Evolutionary conservation across 2,113 vertebrate species (phyloP).

Genomic region (Agapornis roseicollis): DNA sequence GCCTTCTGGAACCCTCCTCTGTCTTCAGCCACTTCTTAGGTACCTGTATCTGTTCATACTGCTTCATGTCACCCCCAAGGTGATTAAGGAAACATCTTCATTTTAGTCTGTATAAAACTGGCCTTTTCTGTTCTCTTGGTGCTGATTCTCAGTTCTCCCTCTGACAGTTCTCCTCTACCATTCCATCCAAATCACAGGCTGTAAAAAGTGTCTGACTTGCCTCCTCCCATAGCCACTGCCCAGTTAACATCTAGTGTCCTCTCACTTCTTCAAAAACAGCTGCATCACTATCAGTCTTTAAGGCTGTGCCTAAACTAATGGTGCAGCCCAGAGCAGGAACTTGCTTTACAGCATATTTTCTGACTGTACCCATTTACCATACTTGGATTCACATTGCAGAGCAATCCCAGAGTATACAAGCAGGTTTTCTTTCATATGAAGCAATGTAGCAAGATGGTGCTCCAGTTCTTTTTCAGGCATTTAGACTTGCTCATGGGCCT

Average conservation of each 20-base stretch:
- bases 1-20: background rate
- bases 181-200: background rate
- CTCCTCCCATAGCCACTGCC: background rate
- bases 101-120: background rate
- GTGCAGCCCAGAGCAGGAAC: background rate
- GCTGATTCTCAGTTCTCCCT: background rate
- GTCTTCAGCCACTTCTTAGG: background rate
- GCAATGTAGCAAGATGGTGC: background rate
- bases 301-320: background rate
- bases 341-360: background rate
- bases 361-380: background rate
- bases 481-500: background rate
- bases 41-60: background rate
- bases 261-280: background rate
- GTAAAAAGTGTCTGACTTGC: background rate
- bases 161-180: background rate
- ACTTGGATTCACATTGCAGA: background rate
- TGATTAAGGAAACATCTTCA: background rate
- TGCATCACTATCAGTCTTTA: background rate
- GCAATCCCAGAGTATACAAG: accelerated
- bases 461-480: background rate
- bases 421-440: background rate
- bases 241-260: background rate
- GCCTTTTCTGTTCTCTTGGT: background rate
- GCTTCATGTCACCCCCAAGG: background rate